phyloP scores from a whole-genome alignment of 2,113 vertebrate genomes.

The Spermophilus dauricus region DNA sequence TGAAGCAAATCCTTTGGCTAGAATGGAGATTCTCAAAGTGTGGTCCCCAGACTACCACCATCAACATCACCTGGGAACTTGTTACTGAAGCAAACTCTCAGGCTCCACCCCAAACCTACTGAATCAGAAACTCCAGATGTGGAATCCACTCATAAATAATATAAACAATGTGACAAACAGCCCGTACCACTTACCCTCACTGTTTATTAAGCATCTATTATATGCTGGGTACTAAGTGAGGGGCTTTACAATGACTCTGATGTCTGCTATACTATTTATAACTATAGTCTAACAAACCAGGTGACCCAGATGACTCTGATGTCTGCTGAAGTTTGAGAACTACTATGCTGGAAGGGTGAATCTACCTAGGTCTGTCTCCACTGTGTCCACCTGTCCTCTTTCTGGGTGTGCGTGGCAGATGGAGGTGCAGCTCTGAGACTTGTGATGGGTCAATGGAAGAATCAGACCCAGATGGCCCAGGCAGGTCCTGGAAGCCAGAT shows the following conservation, averaged over 20 bases:
- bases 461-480: background rate
- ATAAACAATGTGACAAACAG: too few relatives aligned
- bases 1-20: slow-evolving; percentile 34
- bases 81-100: background rate
- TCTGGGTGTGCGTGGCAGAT: background rate
- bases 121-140: background rate
- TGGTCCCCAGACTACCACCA: background rate
- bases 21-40: slow-evolving; percentile 13
- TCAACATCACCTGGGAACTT: background rate
- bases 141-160: background rate
- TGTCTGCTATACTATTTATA: too few relatives aligned
- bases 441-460: background rate
- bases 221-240: too few relatives aligned
- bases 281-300: background rate
- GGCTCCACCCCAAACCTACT: background rate
- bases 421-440: background rate
- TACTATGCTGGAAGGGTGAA: background rate
- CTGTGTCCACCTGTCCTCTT: background rate
- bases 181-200: too few relatives aligned
- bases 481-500: background rate
- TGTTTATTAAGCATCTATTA: too few relatives aligned
- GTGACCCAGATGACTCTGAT: background rate
- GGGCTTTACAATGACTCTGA: too few relatives aligned
- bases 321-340: background rate
- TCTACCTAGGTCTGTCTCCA: background rate